Conservation (phyloP, 2,888 invertebrate genomes). For the Drosophila neutralis region DNA sequence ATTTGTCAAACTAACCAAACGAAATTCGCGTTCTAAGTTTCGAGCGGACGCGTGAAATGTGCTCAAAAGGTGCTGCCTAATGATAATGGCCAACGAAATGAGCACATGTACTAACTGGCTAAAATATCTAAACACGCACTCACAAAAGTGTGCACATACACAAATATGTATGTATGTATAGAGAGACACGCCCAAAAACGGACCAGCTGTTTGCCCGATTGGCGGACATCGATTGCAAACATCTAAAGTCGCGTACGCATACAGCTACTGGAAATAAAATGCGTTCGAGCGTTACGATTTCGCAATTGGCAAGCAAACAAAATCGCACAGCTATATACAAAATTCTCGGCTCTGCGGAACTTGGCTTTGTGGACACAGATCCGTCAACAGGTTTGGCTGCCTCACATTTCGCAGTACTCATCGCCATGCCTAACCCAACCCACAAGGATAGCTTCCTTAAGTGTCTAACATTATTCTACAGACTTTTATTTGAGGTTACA, state of each 20-base stretch:
- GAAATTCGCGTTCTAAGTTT: constrained; percentile 53
- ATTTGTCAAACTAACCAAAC: constrained; percentile 41
- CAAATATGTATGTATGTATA: constrained; percentile 3
- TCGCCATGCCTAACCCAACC: background rate
- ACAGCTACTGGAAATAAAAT: constrained; percentile 61
- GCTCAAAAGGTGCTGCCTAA: constrained; percentile 39
- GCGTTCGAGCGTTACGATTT: constrained; percentile 73
- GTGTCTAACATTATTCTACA: background rate
- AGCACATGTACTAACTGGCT: constrained; percentile 38
- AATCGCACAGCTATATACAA: constrained; percentile 46
- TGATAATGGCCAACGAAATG: constrained; percentile 66
- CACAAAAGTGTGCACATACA: background rate
- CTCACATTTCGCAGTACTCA: constrained; percentile 27
- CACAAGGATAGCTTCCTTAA: background rate
- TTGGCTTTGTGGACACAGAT: constrained; percentile 13
- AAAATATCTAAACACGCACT: constrained; percentile 14
- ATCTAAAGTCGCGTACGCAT: constrained; percentile 54
- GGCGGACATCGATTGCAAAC: constrained; percentile 58
- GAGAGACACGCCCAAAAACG: constrained; percentile 60
- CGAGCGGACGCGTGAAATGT: constrained; percentile 55
- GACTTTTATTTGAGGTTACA: too few relatives aligned
- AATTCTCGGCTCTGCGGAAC: constrained; percentile 30
- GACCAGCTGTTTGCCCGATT: constrained; percentile 65
- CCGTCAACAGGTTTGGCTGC: constrained; percentile 34
- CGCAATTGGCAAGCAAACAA: constrained; percentile 76